Evolutionary conservation across 2,888 invertebrate species (phyloP), one percentile per base, ranked within the genome.

Genomic region (Himalopsyche tibetana): DNA sequence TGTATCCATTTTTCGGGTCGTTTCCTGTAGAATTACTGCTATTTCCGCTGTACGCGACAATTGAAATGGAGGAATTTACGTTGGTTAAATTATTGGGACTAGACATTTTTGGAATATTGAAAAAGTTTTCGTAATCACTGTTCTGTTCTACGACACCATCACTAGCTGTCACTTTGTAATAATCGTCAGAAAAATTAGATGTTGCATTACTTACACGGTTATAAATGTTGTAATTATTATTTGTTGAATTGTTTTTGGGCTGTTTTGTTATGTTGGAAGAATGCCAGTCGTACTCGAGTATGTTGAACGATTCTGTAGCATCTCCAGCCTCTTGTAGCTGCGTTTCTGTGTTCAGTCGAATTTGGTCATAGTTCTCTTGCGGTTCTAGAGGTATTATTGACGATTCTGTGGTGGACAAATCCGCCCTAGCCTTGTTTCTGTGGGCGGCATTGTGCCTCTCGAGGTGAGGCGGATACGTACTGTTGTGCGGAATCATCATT

Each of bases 1-100:
- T 93, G 89, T 95, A 94, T 89, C 93, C 93, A 86, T 92, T 92
- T 85, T 90, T 90, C 9, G 92, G 90, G 45, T 91, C 91, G 89
- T 91, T 92, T 63, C 63, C 63, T 15, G 63, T 63, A 19, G 63
- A 63, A 63, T 63, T 63, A 19, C 63, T 63, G 28, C 19, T 63
- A 63, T 63, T 63, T 19, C 11, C 28, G 63, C 28, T 63, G 28
- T 63, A 63, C 19, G 1, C 9, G 1, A 63, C 63, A n/a, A 19
- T 19, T 19, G 63, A 63, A 55, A 87, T 85, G 38, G 89, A 88
- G 82, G 45, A 85, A 87, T 88, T 88, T 79, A 84, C 83, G 55
- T 69, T 80, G 9, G 86, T 40, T 51, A 55, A 4, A 42, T 63
- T 38, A 11, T 28, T 42, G 17, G 38, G 63, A n/a, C 19, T 63